phyloP scores from a whole-genome alignment of 2,113 vertebrate genomes.

The Istiophorus platypterus region DNA sequence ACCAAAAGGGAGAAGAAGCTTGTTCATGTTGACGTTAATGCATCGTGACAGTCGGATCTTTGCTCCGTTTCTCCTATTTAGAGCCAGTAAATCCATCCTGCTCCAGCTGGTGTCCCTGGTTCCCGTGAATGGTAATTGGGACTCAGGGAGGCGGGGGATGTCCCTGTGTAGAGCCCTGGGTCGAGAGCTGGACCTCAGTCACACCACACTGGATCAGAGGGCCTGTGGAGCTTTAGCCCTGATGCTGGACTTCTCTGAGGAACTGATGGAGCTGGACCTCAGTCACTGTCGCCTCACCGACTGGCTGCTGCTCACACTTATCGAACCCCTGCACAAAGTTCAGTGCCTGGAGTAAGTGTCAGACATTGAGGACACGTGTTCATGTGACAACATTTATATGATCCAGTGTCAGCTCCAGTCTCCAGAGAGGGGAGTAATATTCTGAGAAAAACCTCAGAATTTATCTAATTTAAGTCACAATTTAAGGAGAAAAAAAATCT shows the following conservation, averaged over 20 bases:
- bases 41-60: neutral
- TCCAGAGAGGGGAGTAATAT: too few relatives aligned
- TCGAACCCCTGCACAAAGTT: conserved; percentile 41
- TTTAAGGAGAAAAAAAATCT: too few relatives aligned
- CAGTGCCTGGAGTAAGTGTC: conserved; percentile 55
- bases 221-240: conserved; percentile 30
- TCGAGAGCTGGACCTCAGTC: conserved; percentile 56
- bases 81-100: conserved; percentile 44
- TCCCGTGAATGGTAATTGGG: conserved; percentile 5
- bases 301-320: conserved; percentile 43
- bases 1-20: conserved; percentile 15
- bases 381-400: too few relatives aligned
- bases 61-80: conserved; percentile 16
- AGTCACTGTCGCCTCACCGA: conserved; percentile 58
- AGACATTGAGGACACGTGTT: too few relatives aligned
- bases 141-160: conserved; percentile 20
- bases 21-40: neutral
- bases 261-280: conserved; percentile 52
- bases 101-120: conserved; percentile 53
- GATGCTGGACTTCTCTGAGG: conserved; percentile 46
- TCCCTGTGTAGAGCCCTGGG: conserved; percentile 36
- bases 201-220: conserved; percentile 37
- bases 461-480: too few relatives aligned
- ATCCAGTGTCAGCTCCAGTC: too few relatives aligned
- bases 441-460: too few relatives aligned